Percentiles rank a stretch among this genome's conserved stretches.
phyloP scores from a whole-genome alignment of 2,113 vertebrate species.

The Alces alces region DNA sequence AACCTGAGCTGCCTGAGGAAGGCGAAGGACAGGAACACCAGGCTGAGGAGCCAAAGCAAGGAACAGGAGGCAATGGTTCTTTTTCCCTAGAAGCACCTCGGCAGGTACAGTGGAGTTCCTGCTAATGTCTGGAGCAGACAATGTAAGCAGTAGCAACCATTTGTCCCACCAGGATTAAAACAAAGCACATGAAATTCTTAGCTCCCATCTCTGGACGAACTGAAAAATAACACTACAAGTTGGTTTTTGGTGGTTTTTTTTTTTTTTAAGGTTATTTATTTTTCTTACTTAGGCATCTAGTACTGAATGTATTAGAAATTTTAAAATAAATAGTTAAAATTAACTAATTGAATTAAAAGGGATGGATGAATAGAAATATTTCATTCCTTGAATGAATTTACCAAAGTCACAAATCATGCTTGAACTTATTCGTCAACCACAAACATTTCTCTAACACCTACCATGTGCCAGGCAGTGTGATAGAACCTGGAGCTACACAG shows the following conservation, averaged over 20 bases:
- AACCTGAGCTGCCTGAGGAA: background rate
- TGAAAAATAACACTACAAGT: background rate
- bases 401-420: background rate
- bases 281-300: background rate
- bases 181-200: background rate
- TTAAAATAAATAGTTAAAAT: background rate
- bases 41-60: background rate
- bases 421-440: background rate
- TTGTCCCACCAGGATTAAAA: background rate
- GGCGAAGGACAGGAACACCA: background rate
- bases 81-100: background rate
- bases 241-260: background rate
- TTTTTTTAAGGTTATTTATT: background rate
- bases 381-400: background rate
- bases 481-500: background rate
- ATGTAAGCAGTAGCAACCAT: background rate
- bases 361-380: background rate
- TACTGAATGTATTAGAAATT: background rate
- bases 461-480: background rate
- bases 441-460: background rate
- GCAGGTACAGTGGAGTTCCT: background rate
- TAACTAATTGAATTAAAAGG: background rate
- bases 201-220: background rate
- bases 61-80: background rate
- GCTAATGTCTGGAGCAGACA: background rate